These are phyloP conservation scores for Pygathrix nemaeus DNA, from an alignment of 2,113 vertebrate species.

Conservation along the genomic window DNA sequence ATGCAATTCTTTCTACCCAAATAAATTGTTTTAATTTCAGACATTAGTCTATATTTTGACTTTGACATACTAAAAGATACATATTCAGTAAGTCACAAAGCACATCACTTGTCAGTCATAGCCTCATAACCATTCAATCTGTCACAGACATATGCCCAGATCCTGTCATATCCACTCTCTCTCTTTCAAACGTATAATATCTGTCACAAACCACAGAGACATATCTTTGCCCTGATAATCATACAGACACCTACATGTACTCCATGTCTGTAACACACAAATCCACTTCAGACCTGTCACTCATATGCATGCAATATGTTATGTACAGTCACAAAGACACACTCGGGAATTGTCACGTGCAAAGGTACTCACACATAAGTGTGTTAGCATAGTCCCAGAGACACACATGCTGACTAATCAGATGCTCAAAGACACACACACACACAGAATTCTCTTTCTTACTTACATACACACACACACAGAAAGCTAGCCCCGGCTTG, in stretches of 20 bases:
- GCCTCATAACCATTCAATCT: background rate
- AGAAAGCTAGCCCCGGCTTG: background rate
- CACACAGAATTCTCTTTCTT: background rate
- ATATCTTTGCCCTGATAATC: background rate
- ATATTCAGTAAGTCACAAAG: background rate
- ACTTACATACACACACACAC: background rate
- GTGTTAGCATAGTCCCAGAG: background rate
- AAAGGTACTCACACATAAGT: background rate
- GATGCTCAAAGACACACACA: background rate
- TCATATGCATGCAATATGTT: background rate
- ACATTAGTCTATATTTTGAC: no score
- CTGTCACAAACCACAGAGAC: background rate
- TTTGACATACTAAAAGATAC: background rate
- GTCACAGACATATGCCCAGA: background rate
- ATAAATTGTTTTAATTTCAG: no score
- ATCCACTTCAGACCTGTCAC: background rate
- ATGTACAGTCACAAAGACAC: no score
- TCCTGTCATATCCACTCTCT: background rate
- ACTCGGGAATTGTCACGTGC: no score
- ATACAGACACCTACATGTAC: background rate
- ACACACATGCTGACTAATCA: background rate
- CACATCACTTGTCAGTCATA: background rate
- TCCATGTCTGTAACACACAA: background rate
- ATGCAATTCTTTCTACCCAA: no score
- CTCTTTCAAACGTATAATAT: no score